Conservation (phyloP, 1,140 invertebrate genomes). For the Scylla paramamosain region DNA sequence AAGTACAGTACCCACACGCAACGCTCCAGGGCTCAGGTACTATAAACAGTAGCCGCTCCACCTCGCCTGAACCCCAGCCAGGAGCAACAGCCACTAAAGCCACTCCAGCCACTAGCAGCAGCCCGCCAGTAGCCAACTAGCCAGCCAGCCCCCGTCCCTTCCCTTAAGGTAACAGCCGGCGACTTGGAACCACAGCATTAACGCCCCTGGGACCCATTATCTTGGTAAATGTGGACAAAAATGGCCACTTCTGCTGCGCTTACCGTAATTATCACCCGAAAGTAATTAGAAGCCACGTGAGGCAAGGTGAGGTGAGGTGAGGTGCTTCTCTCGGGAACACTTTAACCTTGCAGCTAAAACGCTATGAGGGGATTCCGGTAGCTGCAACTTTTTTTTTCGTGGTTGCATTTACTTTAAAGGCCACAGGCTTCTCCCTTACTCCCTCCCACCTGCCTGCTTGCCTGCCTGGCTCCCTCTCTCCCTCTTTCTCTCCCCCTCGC, state of each 20-base stretch:
- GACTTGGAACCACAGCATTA: background rate
- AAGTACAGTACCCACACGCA: background rate
- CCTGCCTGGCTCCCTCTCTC: too few species aligned
- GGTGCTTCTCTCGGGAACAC: background rate
- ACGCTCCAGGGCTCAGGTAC: background rate
- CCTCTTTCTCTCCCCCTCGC: background rate
- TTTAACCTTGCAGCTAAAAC: background rate
- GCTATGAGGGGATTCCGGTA: background rate
- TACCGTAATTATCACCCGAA: background rate
- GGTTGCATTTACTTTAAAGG: background rate
- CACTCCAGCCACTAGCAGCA: background rate
- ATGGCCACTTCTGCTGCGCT: background rate
- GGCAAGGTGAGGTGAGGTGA: too few species aligned
- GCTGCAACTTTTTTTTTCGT: background rate
- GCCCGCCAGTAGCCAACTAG: background rate
- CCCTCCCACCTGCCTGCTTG: background rate
- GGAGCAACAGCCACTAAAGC: too few species aligned
- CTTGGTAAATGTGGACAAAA: constrained; percentile 10
- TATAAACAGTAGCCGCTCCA: background rate
- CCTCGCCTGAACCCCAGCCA: background rate
- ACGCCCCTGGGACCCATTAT: background rate
- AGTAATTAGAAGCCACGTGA: constrained; percentile 8
- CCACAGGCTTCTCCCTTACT: background rate
- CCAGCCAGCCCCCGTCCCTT: background rate
- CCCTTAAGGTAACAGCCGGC: background rate